Base-by-base conservation (phyloP, 2,113 vertebrate genomes). In the Hippocampus barbouri region DNA sequence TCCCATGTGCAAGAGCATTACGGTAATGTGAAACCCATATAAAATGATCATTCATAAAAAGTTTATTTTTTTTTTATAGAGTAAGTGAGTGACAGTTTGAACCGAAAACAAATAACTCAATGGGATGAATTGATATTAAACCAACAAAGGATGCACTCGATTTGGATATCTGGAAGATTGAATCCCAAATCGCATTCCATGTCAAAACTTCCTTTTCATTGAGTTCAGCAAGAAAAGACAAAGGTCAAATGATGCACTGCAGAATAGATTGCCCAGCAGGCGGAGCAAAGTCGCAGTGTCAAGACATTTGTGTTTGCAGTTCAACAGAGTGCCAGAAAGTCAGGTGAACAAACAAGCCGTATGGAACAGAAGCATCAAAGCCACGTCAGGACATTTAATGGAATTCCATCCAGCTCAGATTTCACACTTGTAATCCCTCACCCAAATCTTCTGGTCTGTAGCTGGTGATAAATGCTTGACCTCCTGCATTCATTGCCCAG, bases 361-460 rank as follows among this genome's bases (percentile, higher is more conserved):
- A 12, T 61, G 25, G 70, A 64, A 79, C 79, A 78, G 73, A 79
- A 80, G 68, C 83, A 76, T 78, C 77, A 82, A 77, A 77, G 71
- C 54, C 77, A 75, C 69, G 69, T 72, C 71, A 82, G 63, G 25
- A 76, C 61, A 14, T 56, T 25, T 69, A 68, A 63, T 75, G 73
- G 64, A 47, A 66, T 45, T 80, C 83, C 61, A 63, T 79, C 82
- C 54, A 69, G 70, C 74, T 87, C 74, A 83, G 66, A 82, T 73
- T 57, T 78, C 41, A 78, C 27, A 56, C 23, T 38, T 38, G 34
- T 8, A 9, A 60, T 18, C 76, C 75, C 85, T 74, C 93, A 97
- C 94, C 94, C 81, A 66, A 75, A 75, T 81, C 88, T 75, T 83
- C 80, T 40, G 71, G 83, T 81, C 85, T 89, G 64, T 57, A 76